These are phyloP conservation scores for Agrochola circellaris DNA, from an alignment of 2,888 invertebrate species.

Conservation along the genomic window DNA sequence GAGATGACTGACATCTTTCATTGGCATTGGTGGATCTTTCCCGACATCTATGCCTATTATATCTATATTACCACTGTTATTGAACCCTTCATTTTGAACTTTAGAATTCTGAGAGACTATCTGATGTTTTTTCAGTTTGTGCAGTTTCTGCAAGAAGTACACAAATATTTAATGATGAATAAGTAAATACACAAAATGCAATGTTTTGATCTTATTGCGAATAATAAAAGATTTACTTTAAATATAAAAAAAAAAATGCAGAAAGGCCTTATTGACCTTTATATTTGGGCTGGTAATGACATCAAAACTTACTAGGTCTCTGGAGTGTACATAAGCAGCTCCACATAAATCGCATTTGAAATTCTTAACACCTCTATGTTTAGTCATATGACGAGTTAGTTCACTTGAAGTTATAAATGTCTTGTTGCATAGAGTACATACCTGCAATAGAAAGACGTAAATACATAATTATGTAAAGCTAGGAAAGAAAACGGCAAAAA, in stretches of 20 bases:
- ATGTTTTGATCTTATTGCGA: not conserved
- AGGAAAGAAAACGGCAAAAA: not conserved
- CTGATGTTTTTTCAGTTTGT: constrained; percentile 84
- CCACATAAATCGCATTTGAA: constrained; percentile 91
- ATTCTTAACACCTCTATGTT: constrained; percentile 90
- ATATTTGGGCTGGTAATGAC: not conserved
- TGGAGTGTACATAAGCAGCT: constrained; percentile 89
- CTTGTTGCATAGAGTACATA: constrained; percentile 91
- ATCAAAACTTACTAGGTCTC: constrained; percentile 88
- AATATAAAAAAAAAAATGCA: not conserved
- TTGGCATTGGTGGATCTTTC: constrained; percentile 75
- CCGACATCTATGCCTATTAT: constrained; percentile 84
- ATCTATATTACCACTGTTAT: constrained; percentile 80
- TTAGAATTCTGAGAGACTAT: constrained; percentile 68
- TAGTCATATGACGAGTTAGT: constrained; percentile 91
- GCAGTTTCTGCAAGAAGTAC: constrained; percentile 81
- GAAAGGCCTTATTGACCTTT: not conserved
- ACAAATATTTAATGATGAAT: not conserved
- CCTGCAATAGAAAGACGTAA: constrained; percentile 67
- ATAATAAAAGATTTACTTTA: not conserved
- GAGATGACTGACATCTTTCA: constrained; percentile 76
- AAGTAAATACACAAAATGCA: not conserved
- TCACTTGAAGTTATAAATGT: constrained; percentile 91
- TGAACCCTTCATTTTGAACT: constrained; percentile 75
- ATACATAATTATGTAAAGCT: not conserved